Percentiles rank a stretch among this genome's conserved stretches.
phyloP scores from a whole-genome alignment of 2,113 vertebrate genomes.

The Tachuris rubrigastra region DNA sequence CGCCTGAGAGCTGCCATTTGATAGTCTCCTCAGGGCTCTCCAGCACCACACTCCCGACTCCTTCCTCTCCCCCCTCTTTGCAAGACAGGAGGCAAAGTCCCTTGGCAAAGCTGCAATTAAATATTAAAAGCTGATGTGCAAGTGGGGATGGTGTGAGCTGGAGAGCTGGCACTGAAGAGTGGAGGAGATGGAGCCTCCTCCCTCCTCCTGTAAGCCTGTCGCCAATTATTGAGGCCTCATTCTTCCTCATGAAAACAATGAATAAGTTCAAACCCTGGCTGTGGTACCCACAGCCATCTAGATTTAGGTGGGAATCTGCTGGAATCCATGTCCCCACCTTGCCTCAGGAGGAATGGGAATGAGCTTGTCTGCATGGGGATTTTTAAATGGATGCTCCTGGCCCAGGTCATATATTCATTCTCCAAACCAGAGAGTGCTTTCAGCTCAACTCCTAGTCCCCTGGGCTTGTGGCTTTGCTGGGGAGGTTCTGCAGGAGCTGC shows the following conservation, averaged over 20 bases:
- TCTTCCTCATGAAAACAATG: neutral
- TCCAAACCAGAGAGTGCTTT: neutral
- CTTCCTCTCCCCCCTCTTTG: neutral
- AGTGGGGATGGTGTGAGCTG: neutral
- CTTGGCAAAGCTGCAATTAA: slow-evolving; percentile 45
- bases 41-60: neutral
- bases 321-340: neutral
- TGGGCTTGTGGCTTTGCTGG: neutral
- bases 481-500: neutral
- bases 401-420: neutral
- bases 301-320: neutral
- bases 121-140: slow-evolving; percentile 64
- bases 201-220: neutral
- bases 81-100: slow-evolving; percentile 57
- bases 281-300: neutral
- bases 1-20: slow-evolving; percentile 12
- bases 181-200: neutral
- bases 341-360: neutral
- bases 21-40: slow-evolving; percentile 36
- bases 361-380: neutral
- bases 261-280: neutral
- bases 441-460: neutral
- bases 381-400: neutral
- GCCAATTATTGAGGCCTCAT: neutral
- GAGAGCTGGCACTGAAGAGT: neutral